Evolutionary conservation across 1,140 invertebrate genomes (phyloP).

Genomic region (Saccostrea glomerata): DNA sequence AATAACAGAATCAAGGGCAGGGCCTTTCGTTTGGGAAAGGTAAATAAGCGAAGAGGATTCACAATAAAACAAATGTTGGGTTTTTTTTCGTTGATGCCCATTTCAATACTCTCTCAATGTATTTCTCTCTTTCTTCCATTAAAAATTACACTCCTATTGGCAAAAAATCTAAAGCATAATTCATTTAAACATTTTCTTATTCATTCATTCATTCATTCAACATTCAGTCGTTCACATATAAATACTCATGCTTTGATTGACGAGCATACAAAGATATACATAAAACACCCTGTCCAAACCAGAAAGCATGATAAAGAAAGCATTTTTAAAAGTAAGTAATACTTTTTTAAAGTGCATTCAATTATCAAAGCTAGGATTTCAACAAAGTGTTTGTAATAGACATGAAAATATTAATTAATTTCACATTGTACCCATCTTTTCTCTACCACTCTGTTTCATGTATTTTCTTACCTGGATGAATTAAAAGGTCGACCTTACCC

Average conservation of each 20-base stretch:
- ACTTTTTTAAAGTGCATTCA: not conserved
- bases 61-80: too few species aligned
- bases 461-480: slow-evolving; percentile 9
- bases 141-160: not conserved
- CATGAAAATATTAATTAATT: not conserved
- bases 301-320: not conserved
- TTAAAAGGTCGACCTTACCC: slow-evolving; percentile 26
- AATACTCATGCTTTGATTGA: not conserved
- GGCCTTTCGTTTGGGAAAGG: too few species aligned
- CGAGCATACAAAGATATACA: not conserved
- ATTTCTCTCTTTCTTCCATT: not conserved
- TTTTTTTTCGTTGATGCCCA: too few species aligned
- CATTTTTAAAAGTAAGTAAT: not conserved
- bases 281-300: not conserved
- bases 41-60: too few species aligned
- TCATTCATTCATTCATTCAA: not conserved
- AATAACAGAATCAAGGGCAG: too few species aligned
- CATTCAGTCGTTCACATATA: not conserved
- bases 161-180: not conserved
- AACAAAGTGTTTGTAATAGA: not conserved
- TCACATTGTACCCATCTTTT: not conserved
- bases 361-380: not conserved
- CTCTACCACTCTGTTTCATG: slow-evolving; percentile 23
- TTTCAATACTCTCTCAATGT: not conserved
- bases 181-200: not conserved